Evolutionary conservation across 1,140 invertebrate species (phyloP), one percentile per base, ranked within the genome.

Genomic region (Drosophila bocqueti): DNA sequence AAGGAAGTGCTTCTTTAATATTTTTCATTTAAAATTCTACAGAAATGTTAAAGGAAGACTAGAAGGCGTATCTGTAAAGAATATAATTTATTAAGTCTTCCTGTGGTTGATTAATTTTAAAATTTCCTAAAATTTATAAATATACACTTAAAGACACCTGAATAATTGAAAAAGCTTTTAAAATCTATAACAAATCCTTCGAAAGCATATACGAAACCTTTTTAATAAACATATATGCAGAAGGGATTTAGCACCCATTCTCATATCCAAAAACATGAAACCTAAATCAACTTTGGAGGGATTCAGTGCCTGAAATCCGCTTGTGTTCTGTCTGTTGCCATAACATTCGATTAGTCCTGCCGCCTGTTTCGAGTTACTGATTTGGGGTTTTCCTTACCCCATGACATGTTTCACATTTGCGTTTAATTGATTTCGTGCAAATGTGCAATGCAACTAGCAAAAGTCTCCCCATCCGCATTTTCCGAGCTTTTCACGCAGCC

Each of bases 391-490:
- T 55, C 31, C 40, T 29, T 38, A 13, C 10, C 42, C 45, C 24
- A 24, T n/a, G 11, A 31, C 9, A 29, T 43, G 36, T 58, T 80
- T 83, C 52, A 15, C 72, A 73, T 87, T 79, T 64, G 34, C 15
- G 52, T 76, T 83, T 60, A 87, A 80, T 87, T 86, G 80, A 86
- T 83, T 86, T 83, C 80, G 69, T 76, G 66, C 38, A 67, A 69
- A 69, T 74, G 45, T 45, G 50, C 40, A 61, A 69, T 45, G 69
- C 49, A 49, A 54, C 18, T 21, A 55, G 34, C 46, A 55, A 60
- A 82, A 59, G 57, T 47, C 38, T 43, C 55, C 54, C 72, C 46
- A 29, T 21, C 26, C 29, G 16, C 61, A 60, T 42, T 52, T 67
- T 26, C 29, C 31, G 24, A 49, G 65, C 81, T 58, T 69, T 57